These are phyloP conservation scores for Lophotriccus pileatus DNA, from an alignment of 2,797 vertebrate species.

Conservation along the genomic window DNA sequence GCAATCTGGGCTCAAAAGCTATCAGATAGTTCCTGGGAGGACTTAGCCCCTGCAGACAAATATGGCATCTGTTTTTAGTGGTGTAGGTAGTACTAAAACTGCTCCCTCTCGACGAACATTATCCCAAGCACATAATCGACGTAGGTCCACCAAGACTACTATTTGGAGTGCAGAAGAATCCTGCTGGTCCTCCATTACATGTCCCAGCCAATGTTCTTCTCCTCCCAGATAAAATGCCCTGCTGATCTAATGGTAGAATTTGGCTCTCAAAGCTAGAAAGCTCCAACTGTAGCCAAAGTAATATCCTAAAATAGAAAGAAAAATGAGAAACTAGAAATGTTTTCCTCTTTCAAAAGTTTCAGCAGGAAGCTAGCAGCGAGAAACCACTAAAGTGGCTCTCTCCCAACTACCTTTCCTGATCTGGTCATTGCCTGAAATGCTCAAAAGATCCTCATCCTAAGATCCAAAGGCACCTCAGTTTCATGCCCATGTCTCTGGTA, in stretches of 20 bases:
- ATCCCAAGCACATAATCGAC: not conserved
- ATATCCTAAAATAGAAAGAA: constrained; percentile 68
- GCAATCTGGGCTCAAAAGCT: not conserved
- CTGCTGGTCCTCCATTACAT: not conserved
- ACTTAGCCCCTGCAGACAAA: not conserved
- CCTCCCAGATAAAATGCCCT: constrained; percentile 22
- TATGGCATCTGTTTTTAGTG: not conserved
- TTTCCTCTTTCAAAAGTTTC: constrained; percentile 48
- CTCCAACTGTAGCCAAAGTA: constrained; percentile 54
- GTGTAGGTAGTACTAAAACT: not conserved
- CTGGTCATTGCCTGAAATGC: not conserved
- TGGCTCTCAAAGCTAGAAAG: constrained; percentile 55
- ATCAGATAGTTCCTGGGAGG: not conserved
- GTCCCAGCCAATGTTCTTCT: not conserved
- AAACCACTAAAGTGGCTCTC: constrained; percentile 3
- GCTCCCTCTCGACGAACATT: not conserved
- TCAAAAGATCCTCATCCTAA: not conserved
- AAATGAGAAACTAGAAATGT: constrained; percentile 63
- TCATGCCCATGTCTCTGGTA: not conserved
- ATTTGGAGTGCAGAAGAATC: not conserved
- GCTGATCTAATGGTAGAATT: constrained; percentile 28
- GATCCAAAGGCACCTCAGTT: not conserved
- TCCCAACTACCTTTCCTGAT: not conserved
- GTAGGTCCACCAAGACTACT: not conserved
- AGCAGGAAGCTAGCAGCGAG: constrained; percentile 15